phyloP scores from a whole-genome alignment of 2,113 vertebrate genomes.

The Oreamnos americanus region DNA sequence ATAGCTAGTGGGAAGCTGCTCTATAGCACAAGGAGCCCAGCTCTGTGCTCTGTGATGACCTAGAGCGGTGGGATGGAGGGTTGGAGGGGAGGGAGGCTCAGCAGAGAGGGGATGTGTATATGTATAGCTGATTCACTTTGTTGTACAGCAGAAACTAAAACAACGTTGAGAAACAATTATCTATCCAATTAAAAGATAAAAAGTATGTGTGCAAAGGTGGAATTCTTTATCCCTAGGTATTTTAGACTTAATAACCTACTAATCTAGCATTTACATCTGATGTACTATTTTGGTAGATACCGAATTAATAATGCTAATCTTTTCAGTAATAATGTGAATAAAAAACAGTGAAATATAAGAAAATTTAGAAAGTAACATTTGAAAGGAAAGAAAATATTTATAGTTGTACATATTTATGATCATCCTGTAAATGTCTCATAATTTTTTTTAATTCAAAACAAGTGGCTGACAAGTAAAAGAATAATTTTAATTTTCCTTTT shows the following conservation, averaged over 20 bases:
- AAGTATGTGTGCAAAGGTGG: neutral
- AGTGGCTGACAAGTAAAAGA: neutral
- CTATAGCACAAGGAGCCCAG: neutral
- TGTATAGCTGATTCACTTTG: neutral
- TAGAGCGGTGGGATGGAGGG: neutral
- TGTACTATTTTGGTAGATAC: neutral
- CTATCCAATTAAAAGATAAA: neutral
- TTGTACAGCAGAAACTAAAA: neutral
- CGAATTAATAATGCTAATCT: constrained; percentile 15
- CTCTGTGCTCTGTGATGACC: neutral
- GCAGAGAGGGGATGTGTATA: neutral
- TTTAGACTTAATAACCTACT: neutral
- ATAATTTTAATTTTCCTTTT: constrained; percentile 23
- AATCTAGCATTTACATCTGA: neutral
- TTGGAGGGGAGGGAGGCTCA: neutral
- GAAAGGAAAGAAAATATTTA: constrained; percentile 19
- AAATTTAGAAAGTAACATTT: neutral
- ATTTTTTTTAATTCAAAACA: neutral
- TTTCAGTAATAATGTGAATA: neutral
- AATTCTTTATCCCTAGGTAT: neutral
- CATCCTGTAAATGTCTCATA: neutral
- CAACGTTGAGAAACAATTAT: neutral
- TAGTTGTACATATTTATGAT: neutral
- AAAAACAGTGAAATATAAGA: neutral
- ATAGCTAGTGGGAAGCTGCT: neutral